Percentiles rank a stretch among this genome's conserved stretches.
Evolutionary conservation across 1,140 invertebrate genomes (phyloP).

Genomic region (Bombus superbus): DNA sequence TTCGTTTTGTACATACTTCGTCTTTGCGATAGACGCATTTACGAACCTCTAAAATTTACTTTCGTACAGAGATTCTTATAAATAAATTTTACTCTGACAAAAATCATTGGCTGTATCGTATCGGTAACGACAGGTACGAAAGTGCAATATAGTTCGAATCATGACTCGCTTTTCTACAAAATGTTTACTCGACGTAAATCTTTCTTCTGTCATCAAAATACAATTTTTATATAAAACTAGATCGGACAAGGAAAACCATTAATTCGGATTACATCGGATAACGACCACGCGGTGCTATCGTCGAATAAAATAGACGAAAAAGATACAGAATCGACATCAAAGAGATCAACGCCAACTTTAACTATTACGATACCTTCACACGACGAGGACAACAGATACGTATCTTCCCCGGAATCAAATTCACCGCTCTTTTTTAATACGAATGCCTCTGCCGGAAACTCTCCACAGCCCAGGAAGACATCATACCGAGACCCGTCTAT

Average conservation of each 20-base stretch:
- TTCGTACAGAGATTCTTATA: no score
- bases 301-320: not conserved
- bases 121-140: not conserved
- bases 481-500: constrained; percentile 47
- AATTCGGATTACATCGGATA: constrained; percentile 62
- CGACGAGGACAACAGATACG: constrained; percentile 79
- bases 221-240: constrained; percentile 9
- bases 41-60: not conserved
- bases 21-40: not conserved
- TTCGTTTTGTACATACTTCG: not conserved
- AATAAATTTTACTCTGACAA: no score
- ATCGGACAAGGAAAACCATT: constrained; percentile 45
- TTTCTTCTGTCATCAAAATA: no score
- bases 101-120: no score
- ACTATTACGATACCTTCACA: constrained; percentile 85
- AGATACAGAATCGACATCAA: constrained; percentile 36
- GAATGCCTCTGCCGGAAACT: constrained; percentile 54
- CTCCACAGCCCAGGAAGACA: constrained; percentile 52
- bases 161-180: no score
- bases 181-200: not conserved
- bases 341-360: constrained; percentile 80
- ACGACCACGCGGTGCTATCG: not conserved
- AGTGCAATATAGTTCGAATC: not conserved
- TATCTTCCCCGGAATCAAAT: constrained; percentile 72
- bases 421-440: constrained; percentile 65